Base-by-base conservation (phyloP, 2,888 invertebrate species). In the Philereme transversata region DNA sequence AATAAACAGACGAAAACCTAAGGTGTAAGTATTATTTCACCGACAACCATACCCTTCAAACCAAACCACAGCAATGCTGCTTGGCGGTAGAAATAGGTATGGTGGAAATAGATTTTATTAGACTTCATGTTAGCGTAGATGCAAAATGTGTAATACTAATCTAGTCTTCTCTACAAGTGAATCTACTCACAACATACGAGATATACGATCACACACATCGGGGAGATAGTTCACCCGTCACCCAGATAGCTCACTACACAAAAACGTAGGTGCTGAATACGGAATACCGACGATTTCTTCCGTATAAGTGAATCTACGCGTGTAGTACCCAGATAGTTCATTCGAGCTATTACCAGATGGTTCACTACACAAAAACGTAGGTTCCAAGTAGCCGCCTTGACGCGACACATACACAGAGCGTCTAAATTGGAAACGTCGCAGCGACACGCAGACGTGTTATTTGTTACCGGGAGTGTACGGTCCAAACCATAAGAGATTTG, bases 371-470 rank as follows among this genome's bases (percentile, higher is more conserved):
- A 46, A 22, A 46, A 46, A 33, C 33, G 11, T 40, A 40, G 40
- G 76, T 70, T 75, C 70, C 71, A 65, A 71, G 78, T 76, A 76
- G 74, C 73, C 73, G 72, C 69, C 75, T 74, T 74, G 78, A 74
- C 73, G 75, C 75, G 73, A 74, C 74, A 78, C 70, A 76, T 76
- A 73, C 73, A 78, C 75, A 76, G 75, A 75, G 78, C 79, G 73
- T 71, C 77, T 79, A 82, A 82, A 82, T 82, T 82, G 81, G 80
- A 81, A 82, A 81, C 78, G 82, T 80, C 80, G 73, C 78, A 50
- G 67, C 74, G 73, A 76, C 75, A 79, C 76, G 79, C 81, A 72
- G 80, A 82, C 81, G 73, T 77, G 80, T 77, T 82, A 79, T 82
- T 82, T 81, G 79, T 82, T 82, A 79, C 77, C 71, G 22, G 75